Conservation (phyloP, 2,888 invertebrate genomes). For the Plutella xylostella region DNA sequence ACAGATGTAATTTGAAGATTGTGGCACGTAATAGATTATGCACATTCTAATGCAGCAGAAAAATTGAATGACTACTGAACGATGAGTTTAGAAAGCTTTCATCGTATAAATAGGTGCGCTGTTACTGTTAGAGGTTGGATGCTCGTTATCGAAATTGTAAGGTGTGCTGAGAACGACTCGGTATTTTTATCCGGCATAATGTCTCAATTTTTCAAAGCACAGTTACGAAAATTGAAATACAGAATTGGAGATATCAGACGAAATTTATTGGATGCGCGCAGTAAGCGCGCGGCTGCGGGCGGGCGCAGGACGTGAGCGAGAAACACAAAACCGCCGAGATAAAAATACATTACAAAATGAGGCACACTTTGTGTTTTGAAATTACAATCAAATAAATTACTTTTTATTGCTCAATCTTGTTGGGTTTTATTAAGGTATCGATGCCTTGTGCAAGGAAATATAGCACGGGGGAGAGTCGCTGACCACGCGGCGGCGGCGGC, state of each 20-base stretch:
- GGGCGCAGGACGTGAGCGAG: constrained; percentile 52
- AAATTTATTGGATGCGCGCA: constrained; percentile 41
- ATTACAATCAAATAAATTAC: constrained; percentile 71
- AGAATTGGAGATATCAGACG: constrained; percentile 37
- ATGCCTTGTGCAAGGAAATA: constrained; percentile 59
- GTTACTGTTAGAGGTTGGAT: constrained; percentile 1
- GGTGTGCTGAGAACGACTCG: not conserved
- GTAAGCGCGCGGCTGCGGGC: constrained; percentile 37
- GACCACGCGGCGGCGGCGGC: constrained; percentile 50
- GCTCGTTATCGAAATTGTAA: constrained; percentile 2
- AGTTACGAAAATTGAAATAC: constrained; percentile 40
- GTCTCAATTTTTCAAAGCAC: constrained; percentile 42
- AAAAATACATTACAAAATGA: constrained; percentile 69
- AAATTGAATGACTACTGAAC: constrained; percentile 23
- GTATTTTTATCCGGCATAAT: constrained; percentile 25
- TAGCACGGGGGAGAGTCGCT: constrained; percentile 65
- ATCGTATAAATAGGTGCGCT: no score
- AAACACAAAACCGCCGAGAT: constrained; percentile 65
- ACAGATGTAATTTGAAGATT: constrained; percentile 40
- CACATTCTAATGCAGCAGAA: constrained; percentile 38
- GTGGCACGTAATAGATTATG: constrained; percentile 35
- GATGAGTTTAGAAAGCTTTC: constrained; percentile 13
- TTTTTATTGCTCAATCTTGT: constrained; percentile 70
- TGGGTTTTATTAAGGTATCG: constrained; percentile 69
- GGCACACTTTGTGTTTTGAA: constrained; percentile 68